A percentile compares a stretch with the other conserved stretches of the same genome.
These are phyloP conservation scores for Yponomeuta sedellus DNA, from an alignment of 2,888 invertebrate species.

Conservation along the genomic window DNA sequence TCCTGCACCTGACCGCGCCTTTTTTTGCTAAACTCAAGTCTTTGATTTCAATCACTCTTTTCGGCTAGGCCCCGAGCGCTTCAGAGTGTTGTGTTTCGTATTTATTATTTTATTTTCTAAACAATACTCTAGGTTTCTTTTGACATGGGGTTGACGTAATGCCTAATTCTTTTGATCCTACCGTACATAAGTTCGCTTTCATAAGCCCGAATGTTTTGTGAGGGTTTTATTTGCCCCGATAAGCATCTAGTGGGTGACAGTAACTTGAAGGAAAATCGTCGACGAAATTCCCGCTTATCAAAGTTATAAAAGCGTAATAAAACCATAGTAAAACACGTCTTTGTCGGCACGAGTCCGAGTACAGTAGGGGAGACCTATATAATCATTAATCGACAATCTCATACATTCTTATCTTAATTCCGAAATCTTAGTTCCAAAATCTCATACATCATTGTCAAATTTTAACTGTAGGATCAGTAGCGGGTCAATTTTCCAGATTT, in stretches of 20 bases:
- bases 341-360: background rate
- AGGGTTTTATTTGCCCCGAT: conserved; percentile 57
- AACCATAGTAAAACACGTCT: background rate
- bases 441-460: background rate
- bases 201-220: conserved; percentile 50
- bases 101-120: background rate
- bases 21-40: no score
- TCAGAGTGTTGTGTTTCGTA: no score
- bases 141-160: background rate
- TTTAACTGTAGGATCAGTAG: background rate
- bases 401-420: no score
- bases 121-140: background rate
- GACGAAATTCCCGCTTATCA: conserved; percentile 12
- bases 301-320: conserved; percentile 10
- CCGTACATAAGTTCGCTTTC: conserved; percentile 49
- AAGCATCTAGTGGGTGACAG: conserved; percentile 55
- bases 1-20: no score
- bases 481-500: background rate
- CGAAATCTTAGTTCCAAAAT: no score
- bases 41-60: no score
- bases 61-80: no score
- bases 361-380: background rate
- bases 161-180: conserved; percentile 29
- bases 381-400: background rate
- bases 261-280: conserved; percentile 45